Percentiles rank a stretch among this genome's conserved stretches.
Evolutionary conservation across 1,140 invertebrate genomes (phyloP).

Genomic region (Venustaconcha ellipsiformis): DNA sequence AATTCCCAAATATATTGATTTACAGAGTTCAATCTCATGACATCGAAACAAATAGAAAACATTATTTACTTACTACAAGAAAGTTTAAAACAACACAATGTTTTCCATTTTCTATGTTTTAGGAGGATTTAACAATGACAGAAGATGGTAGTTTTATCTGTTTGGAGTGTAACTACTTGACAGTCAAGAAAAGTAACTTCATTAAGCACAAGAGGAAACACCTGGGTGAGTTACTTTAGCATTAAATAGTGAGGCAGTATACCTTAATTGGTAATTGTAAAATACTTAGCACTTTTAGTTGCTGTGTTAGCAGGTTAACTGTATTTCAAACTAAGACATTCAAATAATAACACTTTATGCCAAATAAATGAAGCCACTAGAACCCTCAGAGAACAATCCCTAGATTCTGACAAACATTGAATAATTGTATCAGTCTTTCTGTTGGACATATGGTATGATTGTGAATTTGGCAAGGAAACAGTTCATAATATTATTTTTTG

Average conservation of each 20-base stretch:
- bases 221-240: slow-evolving; percentile 39
- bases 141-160: slow-evolving; percentile 53
- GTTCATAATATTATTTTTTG: neutral
- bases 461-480: neutral
- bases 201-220: slow-evolving; percentile 65
- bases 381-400: neutral
- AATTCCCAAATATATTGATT: neutral
- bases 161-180: slow-evolving; percentile 57
- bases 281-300: neutral
- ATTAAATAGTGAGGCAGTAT: neutral
- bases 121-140: slow-evolving; percentile 36
- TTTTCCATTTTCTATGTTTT: slow-evolving; percentile 9
- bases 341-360: neutral
- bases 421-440: no score
- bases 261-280: neutral
- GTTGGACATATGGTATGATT: neutral
- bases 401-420: neutral
- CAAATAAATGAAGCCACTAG: neutral
- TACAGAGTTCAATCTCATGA: neutral
- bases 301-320: neutral
- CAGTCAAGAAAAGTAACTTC: slow-evolving; percentile 57
- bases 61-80: neutral
- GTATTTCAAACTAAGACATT: neutral
- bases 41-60: neutral
- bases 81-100: neutral